Conservation (phyloP, 2,797 vertebrate genomes). For the Sparidentex hasta region DNA sequence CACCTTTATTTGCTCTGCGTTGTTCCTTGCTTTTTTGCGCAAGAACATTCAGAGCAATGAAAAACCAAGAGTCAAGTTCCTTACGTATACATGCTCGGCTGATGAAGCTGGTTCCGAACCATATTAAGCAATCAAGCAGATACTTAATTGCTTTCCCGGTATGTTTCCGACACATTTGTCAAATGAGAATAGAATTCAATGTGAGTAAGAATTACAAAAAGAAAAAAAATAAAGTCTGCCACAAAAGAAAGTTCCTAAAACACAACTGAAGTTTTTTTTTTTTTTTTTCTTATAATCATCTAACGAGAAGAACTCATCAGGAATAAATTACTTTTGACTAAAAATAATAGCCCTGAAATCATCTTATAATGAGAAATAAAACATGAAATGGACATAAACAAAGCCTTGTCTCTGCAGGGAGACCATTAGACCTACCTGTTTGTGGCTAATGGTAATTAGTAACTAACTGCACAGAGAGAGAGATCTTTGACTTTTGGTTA, state of each 20-base stretch:
- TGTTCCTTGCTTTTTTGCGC: too few relatives aligned
- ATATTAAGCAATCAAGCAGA: too few relatives aligned
- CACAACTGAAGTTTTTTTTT: not conserved
- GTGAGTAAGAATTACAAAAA: not conserved
- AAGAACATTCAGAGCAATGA: too few relatives aligned
- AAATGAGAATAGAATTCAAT: not conserved
- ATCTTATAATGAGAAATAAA: constrained; percentile 32
- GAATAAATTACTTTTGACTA: constrained; percentile 12
- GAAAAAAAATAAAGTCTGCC: not conserved
- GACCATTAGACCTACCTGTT: constrained; percentile 58
- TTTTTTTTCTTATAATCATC: not conserved
- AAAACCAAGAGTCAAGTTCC: too few relatives aligned
- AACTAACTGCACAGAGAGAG: constrained; percentile 27
- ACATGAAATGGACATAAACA: constrained; percentile 55
- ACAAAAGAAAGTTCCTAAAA: not conserved
- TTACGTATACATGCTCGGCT: too few relatives aligned
- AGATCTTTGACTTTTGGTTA: constrained; percentile 65
- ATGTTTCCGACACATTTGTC: not conserved
- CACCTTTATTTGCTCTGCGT: too few relatives aligned
- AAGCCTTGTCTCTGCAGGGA: constrained; percentile 51
- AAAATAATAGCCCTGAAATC: constrained; percentile 31
- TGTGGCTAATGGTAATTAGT: constrained; percentile 62
- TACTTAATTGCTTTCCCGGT: too few relatives aligned
- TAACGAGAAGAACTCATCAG: constrained; percentile 15
- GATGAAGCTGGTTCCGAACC: too few relatives aligned